A percentile compares a stretch with the other conserved stretches of the same genome.
Evolutionary conservation across 2,113 vertebrate species (phyloP).

Genomic region (Benitochromis conjunctus): DNA sequence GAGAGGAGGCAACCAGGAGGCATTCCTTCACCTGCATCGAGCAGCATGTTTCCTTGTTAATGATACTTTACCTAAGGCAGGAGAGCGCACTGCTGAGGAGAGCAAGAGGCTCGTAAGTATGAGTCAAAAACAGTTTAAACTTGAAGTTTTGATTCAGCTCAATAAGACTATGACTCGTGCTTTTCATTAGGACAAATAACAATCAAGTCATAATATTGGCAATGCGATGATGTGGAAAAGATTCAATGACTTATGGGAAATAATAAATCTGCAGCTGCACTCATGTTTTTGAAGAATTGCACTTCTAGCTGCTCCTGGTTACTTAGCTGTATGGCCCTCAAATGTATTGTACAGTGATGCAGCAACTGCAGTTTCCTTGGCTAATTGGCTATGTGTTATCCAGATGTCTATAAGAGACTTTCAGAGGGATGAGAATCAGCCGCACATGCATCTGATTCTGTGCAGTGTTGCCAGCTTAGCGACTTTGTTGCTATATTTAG

Average conservation of each 20-base stretch:
- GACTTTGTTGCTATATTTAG: too few relatives aligned
- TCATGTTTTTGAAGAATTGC: neutral
- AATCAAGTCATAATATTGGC: neutral
- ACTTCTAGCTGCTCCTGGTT: neutral
- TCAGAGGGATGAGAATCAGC: neutral
- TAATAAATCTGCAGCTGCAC: neutral
- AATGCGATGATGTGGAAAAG: neutral
- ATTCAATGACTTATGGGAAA: neutral
- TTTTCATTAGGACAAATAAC: neutral
- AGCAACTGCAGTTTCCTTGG: neutral
- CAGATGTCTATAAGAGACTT: neutral
- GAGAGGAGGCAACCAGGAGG: neutral
- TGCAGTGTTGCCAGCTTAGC: neutral
- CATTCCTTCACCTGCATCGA: neutral
- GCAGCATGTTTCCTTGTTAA: neutral
- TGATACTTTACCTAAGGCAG: neutral
- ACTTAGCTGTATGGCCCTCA: neutral
- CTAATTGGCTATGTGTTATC: neutral
- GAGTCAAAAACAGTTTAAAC: neutral
- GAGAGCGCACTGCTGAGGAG: neutral
- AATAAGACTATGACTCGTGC: neutral
- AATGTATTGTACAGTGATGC: neutral
- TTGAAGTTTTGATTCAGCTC: neutral
- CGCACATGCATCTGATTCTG: neutral
- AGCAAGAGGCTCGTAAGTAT: neutral